Evolutionary conservation across 1,140 invertebrate species (phyloP), one percentile per base, ranked within the genome.

Genomic region (Neuroterus valhalla): DNA sequence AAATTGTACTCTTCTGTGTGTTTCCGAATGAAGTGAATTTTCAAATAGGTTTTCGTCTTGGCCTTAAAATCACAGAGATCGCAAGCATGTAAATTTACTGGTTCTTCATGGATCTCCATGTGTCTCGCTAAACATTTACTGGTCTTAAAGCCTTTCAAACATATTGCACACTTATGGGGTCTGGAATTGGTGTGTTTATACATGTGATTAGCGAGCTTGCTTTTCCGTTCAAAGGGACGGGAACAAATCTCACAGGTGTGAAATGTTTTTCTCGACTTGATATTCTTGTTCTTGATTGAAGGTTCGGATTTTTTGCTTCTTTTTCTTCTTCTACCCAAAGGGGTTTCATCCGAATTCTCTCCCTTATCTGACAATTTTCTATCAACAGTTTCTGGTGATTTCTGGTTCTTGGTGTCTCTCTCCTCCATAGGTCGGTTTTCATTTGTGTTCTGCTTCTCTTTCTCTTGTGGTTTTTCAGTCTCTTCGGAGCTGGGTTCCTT

Each of bases 21-120:
- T 80, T 91, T 91, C 71, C 92, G 91, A 42, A 92, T 89, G 38
- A 86, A 83, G 68, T 91, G 91, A 44, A 93, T 83, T 50, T 86
- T 88, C 3, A 90, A 67, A 46, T 88, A 88, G 0, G 90, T 87
- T 42, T 91, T 91, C 2, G 89, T 88, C 14, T 85, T 82, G 0
- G 90, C 90, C 19, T 85, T 82, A 66, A 88, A 90, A 3, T 87
- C 84, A 67, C 89, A 90, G 0, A 89, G 52, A 3, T 77, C 72
- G 70, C 89, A 90, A 1, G 73, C 71, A 55, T 86, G 81, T 19
- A 84, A 66, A 17, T 82, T 78, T 3, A 75, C 31, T 0, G 81
- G 79, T 19, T 86, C 84, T 23, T 85, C 80, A 76, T 92, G 91
- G 11, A 89, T 87, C 76, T 91, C 91, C 75, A 88, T 84, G 76